Evolutionary conservation across 2,113 vertebrate species (phyloP).

Genomic region (Dromaius novaehollandiae): DNA sequence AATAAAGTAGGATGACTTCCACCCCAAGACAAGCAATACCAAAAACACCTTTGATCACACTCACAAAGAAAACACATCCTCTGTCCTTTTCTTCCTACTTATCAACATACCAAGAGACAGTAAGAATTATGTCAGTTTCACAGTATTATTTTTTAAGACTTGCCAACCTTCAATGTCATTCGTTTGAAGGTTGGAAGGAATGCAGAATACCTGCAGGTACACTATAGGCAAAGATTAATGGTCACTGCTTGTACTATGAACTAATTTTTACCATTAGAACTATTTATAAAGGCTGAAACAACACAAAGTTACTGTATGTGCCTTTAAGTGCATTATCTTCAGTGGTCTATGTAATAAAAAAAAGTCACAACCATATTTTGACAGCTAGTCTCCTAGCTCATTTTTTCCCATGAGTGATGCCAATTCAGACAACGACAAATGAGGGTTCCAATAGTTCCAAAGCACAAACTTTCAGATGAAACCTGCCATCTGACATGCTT

Average conservation of each 20-base stretch:
- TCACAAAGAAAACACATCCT: neutral
- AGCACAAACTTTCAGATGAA: neutral
- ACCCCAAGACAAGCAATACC: slow-evolving; percentile 34
- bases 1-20: neutral
- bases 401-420: neutral
- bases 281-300: neutral
- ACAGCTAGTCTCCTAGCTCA: neutral
- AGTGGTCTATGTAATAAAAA: neutral
- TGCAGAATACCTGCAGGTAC: neutral
- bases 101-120: neutral
- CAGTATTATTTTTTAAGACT: neutral
- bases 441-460: neutral
- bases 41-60: slow-evolving; percentile 40
- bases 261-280: neutral
- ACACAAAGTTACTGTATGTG: neutral
- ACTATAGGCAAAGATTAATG: neutral
- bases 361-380: neutral
- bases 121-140: neutral
- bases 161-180: neutral
- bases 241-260: neutral
- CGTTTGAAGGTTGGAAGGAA: neutral
- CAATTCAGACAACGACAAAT: neutral
- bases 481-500: neutral
- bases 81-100: neutral
- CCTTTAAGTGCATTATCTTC: neutral